phyloP scores from a whole-genome alignment of 1,140 invertebrate species.

The Scaptomyza montana region DNA sequence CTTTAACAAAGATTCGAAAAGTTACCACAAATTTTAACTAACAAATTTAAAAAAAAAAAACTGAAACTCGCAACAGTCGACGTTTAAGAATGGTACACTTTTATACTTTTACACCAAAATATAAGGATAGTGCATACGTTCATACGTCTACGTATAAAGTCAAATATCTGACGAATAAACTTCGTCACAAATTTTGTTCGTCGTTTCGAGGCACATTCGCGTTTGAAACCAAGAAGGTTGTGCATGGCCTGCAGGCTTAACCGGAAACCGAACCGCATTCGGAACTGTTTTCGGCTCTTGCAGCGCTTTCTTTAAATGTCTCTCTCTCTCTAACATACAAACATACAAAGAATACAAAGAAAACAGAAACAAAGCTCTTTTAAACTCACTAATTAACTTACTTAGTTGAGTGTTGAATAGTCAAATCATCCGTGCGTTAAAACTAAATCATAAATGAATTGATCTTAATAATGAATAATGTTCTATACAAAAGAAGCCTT shows the following conservation, averaged over 20 bases:
- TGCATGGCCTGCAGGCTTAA: slow-evolving; percentile 65
- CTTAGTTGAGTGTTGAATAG: slow-evolving; percentile 47
- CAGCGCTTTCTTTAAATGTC: slow-evolving; percentile 76
- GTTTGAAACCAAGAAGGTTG: slow-evolving; percentile 78
- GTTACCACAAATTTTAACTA: slow-evolving; percentile 75
- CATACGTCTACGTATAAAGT: slow-evolving; percentile 28
- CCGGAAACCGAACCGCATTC: slow-evolving; percentile 10
- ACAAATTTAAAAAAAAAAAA: slow-evolving; percentile 1
- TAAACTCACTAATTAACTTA: slow-evolving; percentile 16
- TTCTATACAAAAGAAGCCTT: slow-evolving; percentile 32
- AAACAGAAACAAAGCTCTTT: slow-evolving; percentile 5
- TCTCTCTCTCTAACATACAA: slow-evolving; percentile 24
- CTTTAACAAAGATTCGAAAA: slow-evolving; percentile 39
- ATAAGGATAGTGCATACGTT: slow-evolving; percentile 43
- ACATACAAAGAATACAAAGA: no score
- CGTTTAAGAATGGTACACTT: slow-evolving; percentile 72
- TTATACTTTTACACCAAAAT: slow-evolving; percentile 81
- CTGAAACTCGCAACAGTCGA: slow-evolving; percentile 34
- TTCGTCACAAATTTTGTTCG: slow-evolving; percentile 41
- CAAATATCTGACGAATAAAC: slow-evolving; percentile 32
- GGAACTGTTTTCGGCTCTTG: slow-evolving; percentile 34
- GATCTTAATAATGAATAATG: slow-evolving; percentile 37
- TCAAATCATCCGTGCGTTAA: slow-evolving; percentile 13
- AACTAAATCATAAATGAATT: slow-evolving; percentile 11
- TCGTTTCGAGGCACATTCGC: slow-evolving; percentile 66